Base-by-base conservation (phyloP, 2,797 vertebrate species). In the Anguilla pacifica region DNA sequence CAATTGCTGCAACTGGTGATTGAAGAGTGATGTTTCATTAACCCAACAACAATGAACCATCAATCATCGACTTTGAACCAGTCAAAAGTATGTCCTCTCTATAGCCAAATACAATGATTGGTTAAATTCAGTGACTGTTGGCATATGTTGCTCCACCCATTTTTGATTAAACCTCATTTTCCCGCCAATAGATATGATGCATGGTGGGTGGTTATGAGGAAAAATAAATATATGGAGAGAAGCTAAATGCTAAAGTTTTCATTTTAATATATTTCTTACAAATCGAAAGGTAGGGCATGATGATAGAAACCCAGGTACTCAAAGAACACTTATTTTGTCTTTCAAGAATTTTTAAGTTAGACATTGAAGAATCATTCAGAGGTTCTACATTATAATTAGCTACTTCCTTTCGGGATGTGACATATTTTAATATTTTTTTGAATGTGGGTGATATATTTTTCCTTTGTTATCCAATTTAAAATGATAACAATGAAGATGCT, bases 381-480 rank as follows among this genome's bases (percentile, higher is more conserved):
- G 89, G 89, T 89, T 35, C 74, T 89, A 61, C 92, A 94, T 94
- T 95, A 95, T 91, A 94, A 84, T 49, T 90, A 94, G 87, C 92
- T 84, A 35, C 87, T 86, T 93, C 95, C 92, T 0, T 88, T 0
- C 94, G 93, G 96, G 92, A 90, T 85, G 88, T 88, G 22, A 0
- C 10, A 53, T 53, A 53, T 53, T 53, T 53, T 53, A 9, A 9
- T 9, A 55, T 10, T 31, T 28, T 13, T 7, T 25, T 10, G 43
- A 46, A 46, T 46, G 43, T 46, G 5, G 43, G 43, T 46, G 43
- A 46, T 46, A 46, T 46, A 11, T 89, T 93, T 90, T 90, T 89
- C 90, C 89, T 89, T 91, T 92, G 89, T 92, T 94, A 92, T 91
- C 96, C 93, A 96, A 96, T 97, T 96, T 96, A 96, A 95, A 94